Conservation (phyloP, 2,888 invertebrate genomes). For the Lepetodrilus schrolli region DNA sequence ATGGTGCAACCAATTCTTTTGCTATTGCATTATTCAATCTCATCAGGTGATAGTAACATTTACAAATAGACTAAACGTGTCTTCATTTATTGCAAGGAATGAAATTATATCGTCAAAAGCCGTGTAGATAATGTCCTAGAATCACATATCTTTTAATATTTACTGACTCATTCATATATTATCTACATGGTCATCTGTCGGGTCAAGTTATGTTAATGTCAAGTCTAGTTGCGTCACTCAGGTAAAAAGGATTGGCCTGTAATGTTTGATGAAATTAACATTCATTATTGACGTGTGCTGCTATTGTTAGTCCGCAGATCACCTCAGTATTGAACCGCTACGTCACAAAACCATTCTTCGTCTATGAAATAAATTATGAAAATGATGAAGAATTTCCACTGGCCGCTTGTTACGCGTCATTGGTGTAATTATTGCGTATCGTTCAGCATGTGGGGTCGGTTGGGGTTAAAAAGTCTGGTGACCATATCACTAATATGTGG, state of each 20-base stretch:
- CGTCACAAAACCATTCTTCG: neutral
- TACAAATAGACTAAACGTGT: too few species aligned
- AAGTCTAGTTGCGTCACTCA: too few species aligned
- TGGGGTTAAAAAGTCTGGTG: too few species aligned
- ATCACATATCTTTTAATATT: neutral
- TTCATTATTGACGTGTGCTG: neutral
- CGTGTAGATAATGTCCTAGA: neutral
- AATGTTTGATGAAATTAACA: neutral
- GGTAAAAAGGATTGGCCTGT: neutral
- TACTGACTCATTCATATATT: neutral
- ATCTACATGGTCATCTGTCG: neutral
- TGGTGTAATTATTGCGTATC: too few species aligned
- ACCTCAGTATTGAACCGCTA: neutral
- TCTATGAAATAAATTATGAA: conserved; percentile 16
- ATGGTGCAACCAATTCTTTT: too few species aligned
- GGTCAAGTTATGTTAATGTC: neutral
- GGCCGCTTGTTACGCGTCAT: too few species aligned
- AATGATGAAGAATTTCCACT: neutral
- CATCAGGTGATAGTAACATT: too few species aligned
- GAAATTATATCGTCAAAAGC: neutral
- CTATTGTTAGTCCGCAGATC: neutral
- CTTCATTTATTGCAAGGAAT: neutral
- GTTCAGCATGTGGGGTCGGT: too few species aligned
- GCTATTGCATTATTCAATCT: too few species aligned
- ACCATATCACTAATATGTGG: neutral